Base-by-base conservation (phyloP, 2,888 invertebrate species). In the Cheilosia vulpina region DNA sequence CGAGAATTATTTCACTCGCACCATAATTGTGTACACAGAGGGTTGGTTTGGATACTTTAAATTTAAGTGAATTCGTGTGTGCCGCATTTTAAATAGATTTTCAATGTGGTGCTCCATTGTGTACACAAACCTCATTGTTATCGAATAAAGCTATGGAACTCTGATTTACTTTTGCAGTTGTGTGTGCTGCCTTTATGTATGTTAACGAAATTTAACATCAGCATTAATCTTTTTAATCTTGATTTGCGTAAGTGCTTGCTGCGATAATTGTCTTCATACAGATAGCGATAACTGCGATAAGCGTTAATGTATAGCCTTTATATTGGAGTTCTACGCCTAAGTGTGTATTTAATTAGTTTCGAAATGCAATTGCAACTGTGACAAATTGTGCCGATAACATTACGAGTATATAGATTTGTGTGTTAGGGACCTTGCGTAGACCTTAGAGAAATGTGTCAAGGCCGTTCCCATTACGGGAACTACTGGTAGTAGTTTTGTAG, bases 61-160 rank as follows among this genome's bases (percentile, higher is more conserved):
- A 52, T 27, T 38, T 6, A 71, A 60, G 31, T 31, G 52, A 45
- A 45, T 62, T 53, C 27, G 43, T 53, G 52, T 31, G 62, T 53
- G 21, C 31, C n/a, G 19, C 24, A 53, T n/a, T 53, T 62, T 31
- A 43, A 72, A 62, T 62, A 53, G 53, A 15, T 31, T 63, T 43
- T 53, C 62, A 52, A 63, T 62, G 52, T 63, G 62, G 41, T 45
- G 38, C n/a, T 13, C 19, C 17, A n/a, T 31, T 60, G 27, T 62
- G 31, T 43, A 27, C 41, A 50, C 15, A 17, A 45, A 24, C 27
- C 41, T 41, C 50, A 50, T 71, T 71, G 71, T 58, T 50, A 27
- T 24, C 41, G 27, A 62, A 62, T 41, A 53, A 31, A 72, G 31
- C 24, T 24, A 62, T 41, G 52, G 19, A 72, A 52, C 38, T 31